Base-by-base conservation (phyloP, 2,888 invertebrate genomes). In the Drosophila mettleri region DNA sequence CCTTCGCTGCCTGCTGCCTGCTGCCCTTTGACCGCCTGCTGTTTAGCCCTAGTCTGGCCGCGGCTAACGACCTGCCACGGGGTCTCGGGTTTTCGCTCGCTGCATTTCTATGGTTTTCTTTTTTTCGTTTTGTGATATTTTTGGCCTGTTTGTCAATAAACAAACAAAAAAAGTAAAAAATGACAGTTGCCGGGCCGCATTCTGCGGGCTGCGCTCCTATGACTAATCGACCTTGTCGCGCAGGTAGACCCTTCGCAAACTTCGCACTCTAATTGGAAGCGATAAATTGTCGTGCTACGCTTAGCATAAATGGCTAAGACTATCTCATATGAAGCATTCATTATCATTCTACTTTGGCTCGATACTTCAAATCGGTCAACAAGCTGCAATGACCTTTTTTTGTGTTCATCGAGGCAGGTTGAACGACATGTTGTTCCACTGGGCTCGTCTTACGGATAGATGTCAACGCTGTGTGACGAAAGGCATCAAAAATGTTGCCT, bases 21-120 rank as follows among this genome's bases (percentile, higher is more conserved):
- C n/a, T n/a, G n/a, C n/a, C n/a, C 33, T 34, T n/a, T 34, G 34
- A 14, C 34, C 34, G 59, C 45, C 48, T 69, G 65, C 33, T 36
- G 41, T 43, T 55, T 33, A 39, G 41, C 38, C 46, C 9, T 31
- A 53, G 57, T 63, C 73, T 53, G 59, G 41, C 41, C 53, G 29
- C 71, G 80, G 70, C 80, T 83, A 80, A 83, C 80, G 86, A 86
- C 78, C 84, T 72, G 81, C 59, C 68, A 36, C 48, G 38, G 69
- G 71, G 51, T 58, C 58, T 49, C 36, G 51, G 22, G 45, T 41
- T 64, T 62, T 71, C 65, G 73, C 61, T 55, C 46, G 63, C 63
- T 81, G 86, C 83, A 83, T 81, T 87, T 67, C 79, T 87, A 87
- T 78, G 83, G 83, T 66, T 83, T 83, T n/a, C n/a, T n/a, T n/a